Base-by-base conservation (phyloP, 2,888 invertebrate species). In the Pherbina coryleti region DNA sequence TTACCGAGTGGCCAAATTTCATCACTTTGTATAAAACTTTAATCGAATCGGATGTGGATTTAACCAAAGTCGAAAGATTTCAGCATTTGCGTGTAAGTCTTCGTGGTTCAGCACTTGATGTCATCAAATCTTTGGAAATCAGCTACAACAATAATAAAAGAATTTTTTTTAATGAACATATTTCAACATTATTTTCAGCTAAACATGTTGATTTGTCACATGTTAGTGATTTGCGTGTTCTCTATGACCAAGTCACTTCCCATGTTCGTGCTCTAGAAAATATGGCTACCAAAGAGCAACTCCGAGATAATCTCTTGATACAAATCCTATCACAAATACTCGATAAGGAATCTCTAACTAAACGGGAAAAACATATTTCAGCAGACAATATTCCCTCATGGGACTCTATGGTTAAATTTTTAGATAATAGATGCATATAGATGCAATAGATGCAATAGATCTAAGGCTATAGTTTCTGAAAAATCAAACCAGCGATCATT, bases 181-280 rank as follows among this genome's bases (percentile, higher is more conserved):
- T 55, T 55, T 55, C 55, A 19, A 55, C 55, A 55, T 55, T 55
- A 55, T 55, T 55, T 55, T 55, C 55, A 55, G 55, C n/a, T 17
- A 55, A 55, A n/a, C 55, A 7, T 55, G 55, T 55, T 55, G 55
- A 55, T 55, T 55, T n/a, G 19, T 55, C 55, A 19, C 55, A 7
- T 55, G n/a, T n/a, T 55, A 55, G 55, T 55, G 55, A 37, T 8
- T 37, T 37, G 31, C 31, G 31, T 37, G 37, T 37, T 4, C 37
- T 37, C 37, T 37, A 37, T 37, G 37, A 37, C 37, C 37, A 37
- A 37, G 37, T 37, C 37, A 37, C 37, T 37, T 37, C 37, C 37
- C 55, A 55, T 55, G 55, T 19, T 55, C 19, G 55, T 55, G 55
- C 55, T 55, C 55, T 55, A 19, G 55, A 55, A 55, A 17, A 55